Evolutionary conservation across 2,888 invertebrate genomes (phyloP).

Genomic region (Rotaria magnacalcarata): DNA sequence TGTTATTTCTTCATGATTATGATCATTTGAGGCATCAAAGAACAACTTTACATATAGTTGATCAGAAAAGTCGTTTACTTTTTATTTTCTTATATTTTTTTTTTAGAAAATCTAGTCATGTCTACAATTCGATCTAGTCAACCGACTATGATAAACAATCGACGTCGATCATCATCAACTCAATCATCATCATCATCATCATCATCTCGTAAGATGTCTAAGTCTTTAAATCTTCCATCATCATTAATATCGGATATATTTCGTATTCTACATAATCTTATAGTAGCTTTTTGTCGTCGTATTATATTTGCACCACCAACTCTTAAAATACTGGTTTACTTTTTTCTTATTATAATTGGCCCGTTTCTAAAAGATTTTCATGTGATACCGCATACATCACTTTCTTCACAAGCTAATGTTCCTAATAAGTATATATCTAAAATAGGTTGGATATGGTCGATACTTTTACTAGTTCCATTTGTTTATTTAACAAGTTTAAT

Average conservation of each 20-base stretch:
- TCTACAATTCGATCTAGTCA: neutral
- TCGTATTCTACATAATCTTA: neutral
- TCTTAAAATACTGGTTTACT: constrained; percentile 78
- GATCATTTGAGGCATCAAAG: too few species aligned
- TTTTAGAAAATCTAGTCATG: neutral
- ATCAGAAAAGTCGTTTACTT: too few species aligned
- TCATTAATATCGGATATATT: neutral
- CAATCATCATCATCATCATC: neutral
- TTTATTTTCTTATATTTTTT: neutral
- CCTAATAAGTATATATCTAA: constrained; percentile 90
- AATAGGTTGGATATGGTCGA: constrained; percentile 94
- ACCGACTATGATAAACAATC: neutral
- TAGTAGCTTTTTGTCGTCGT: constrained; percentile 21
- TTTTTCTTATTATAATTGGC: constrained; percentile 74
- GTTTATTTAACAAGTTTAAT: constrained; percentile 75
- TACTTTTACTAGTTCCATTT: constrained; percentile 73
- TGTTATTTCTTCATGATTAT: too few species aligned
- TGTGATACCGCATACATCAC: constrained; percentile 70
- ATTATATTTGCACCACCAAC: constrained; percentile 51
- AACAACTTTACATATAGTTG: too few species aligned
- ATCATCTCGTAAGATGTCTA: neutral
- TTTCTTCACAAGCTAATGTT: constrained; percentile 82
- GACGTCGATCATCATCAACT: neutral
- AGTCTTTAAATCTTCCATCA: neutral
- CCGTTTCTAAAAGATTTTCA: constrained; percentile 79